Percentiles rank a stretch among this genome's conserved stretches.
phyloP scores from a whole-genome alignment of 2,797 vertebrate genomes.

The Antennarius maculatus region DNA sequence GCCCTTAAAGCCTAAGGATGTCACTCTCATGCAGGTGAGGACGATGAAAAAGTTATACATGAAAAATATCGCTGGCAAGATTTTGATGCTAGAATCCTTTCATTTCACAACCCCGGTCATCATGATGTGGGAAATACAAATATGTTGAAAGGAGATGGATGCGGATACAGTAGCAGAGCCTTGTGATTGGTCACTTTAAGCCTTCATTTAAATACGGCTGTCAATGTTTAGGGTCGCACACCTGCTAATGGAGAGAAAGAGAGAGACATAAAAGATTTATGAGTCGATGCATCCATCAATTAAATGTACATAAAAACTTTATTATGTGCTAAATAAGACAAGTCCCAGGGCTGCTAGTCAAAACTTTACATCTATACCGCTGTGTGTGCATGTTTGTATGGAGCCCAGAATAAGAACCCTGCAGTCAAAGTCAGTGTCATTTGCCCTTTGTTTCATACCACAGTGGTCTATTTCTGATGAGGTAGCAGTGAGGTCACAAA shows the following conservation, averaged over 20 bases:
- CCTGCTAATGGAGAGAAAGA: conserved; percentile 77
- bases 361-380: background rate
- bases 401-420: conserved; percentile 13
- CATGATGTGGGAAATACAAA: conserved; percentile 8
- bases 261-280: conserved; percentile 21
- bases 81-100: conserved; percentile 64
- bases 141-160: conserved; percentile 72
- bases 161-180: conserved; percentile 81
- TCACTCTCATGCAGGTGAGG: background rate
- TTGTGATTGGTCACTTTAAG: conserved; percentile 78
- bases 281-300: conserved; percentile 1
- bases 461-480: conserved; percentile 70
- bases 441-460: conserved; percentile 71
- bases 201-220: conserved; percentile 37
- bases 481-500: conserved; percentile 57
- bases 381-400: conserved; percentile 3
- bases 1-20: background rate
- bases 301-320: conserved; percentile 23
- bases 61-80: conserved; percentile 57
- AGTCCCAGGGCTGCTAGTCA: conserved; percentile 6
- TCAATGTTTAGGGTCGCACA: conserved; percentile 75
- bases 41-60: background rate
- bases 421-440: conserved; percentile 54
- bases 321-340: conserved; percentile 30
- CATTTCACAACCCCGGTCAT: background rate